phyloP scores from a whole-genome alignment of 2,888 invertebrate genomes.

The Sipha maydis region DNA sequence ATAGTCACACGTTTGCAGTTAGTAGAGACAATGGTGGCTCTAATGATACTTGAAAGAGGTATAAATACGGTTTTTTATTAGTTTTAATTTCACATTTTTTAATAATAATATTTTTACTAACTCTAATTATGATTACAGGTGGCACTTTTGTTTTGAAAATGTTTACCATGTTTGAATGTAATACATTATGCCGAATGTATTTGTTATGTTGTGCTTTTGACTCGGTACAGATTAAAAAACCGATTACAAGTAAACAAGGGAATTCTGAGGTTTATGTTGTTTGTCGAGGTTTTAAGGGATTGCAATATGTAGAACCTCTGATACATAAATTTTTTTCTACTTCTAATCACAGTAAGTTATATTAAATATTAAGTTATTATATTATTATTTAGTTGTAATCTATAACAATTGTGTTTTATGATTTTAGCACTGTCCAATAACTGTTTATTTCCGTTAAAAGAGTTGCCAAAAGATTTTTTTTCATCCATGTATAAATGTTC shows the following conservation, averaged over 20 bases:
- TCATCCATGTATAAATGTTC: conserved; percentile 48
- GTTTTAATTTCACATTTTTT: conserved; percentile 7
- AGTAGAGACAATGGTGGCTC: conserved; percentile 73
- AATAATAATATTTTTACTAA: not conserved
- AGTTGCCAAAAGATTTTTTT: conserved; percentile 46
- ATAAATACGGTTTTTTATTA: too few species aligned
- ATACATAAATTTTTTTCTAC: conserved; percentile 67
- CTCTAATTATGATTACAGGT: conserved; percentile 68
- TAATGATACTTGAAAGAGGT: conserved; percentile 66
- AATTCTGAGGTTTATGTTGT: conserved; percentile 94
- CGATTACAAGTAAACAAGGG: conserved; percentile 91
- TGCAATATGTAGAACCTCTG: conserved; percentile 63
- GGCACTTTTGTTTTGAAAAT: conserved; percentile 88
- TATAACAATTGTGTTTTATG: not conserved
- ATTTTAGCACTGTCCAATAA: conserved; percentile 2
- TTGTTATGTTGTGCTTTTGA: conserved; percentile 80
- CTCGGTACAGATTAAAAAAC: conserved; percentile 83
- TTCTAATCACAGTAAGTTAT: conserved; percentile 55
- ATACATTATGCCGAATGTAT: conserved; percentile 82
- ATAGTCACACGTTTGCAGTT: conserved; percentile 82
- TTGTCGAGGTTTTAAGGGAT: conserved; percentile 72
- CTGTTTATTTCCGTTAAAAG: conserved; percentile 49
- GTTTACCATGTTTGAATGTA: conserved; percentile 88
- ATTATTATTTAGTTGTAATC: not conserved
- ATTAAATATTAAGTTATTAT: not conserved